Evolutionary conservation across 2,888 invertebrate species (phyloP), one percentile per base, ranked within the genome.

Genomic region (Lathronympha strigana): DNA sequence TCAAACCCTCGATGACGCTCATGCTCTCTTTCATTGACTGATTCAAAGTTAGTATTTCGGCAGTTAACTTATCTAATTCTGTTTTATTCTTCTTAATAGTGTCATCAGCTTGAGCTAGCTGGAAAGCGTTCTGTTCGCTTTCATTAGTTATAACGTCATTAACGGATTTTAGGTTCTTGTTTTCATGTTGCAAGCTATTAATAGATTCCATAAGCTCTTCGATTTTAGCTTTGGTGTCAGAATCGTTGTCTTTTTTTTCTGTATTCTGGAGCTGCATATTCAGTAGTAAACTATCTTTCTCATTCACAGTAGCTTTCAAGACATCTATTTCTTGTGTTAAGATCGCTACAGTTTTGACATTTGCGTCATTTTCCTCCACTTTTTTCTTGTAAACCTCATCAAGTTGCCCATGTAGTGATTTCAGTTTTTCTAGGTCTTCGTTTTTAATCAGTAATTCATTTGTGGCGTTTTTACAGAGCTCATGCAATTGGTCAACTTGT

Each of bases 1-100:
- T 90, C 38, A 92, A 71, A 51, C 79, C 84, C 2, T 88, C 83
- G 64, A 87, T 83, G 1, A 79, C 70, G 9, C 74, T 69, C 3
- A 80, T 78, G 31, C 87, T 81, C 15, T 88, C 82, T 50, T 84
- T 84, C 0, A 87, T 73, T 1, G 84, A 77, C 68, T 86, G 82
- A 70, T 77, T 82, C n/a, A 91, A 72, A n/a, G 80, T 70, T 13
- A 84, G 64, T 66, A 87, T 81, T 63, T 91, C 87, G 4, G 83
- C 75, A 1, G 90, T 79, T 73, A 93, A 84, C 21, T 76, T 78
- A 36, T 87, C 83, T 25, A 93, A 70, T 60, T 85, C 86, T 1
- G 75, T 72, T 47, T 86, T 82, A 66, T 88, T 87, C 6, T 81
- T 75, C 67, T 78, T 79, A 17, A 87, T 81, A 9, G 78, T 84